Conservation (phyloP, 1,140 invertebrate species). For the Calephelis nemesis region DNA sequence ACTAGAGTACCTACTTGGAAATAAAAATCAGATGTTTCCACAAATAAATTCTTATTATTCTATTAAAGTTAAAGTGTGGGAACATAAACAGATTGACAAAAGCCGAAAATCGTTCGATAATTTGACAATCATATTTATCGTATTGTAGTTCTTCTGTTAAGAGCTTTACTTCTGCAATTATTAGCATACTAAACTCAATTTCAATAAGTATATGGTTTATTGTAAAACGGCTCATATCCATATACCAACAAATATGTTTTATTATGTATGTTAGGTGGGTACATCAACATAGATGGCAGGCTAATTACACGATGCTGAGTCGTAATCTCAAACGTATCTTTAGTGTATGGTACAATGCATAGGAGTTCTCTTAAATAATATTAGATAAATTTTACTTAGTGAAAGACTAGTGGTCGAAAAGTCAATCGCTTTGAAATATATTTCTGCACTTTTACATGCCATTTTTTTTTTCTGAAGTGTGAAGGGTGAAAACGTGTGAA, state of each 20-base stretch:
- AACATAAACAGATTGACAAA: too few species aligned
- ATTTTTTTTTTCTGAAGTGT: too few species aligned
- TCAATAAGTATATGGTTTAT: background rate
- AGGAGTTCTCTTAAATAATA: background rate
- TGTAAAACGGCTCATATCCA: background rate
- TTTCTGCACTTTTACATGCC: too few species aligned
- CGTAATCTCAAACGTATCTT: constrained; percentile 34
- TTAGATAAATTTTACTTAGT: background rate
- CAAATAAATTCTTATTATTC: too few species aligned
- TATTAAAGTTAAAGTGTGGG: too few species aligned
- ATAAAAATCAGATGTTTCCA: too few species aligned
- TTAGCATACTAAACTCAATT: background rate
- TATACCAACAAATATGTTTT: constrained; percentile 24
- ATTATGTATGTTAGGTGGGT: constrained; percentile 19
- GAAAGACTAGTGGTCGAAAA: too few species aligned
- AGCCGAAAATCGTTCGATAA: too few species aligned
- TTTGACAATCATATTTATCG: too few species aligned
- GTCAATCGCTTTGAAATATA: too few species aligned
- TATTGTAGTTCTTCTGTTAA: background rate
- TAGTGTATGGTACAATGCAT: constrained; percentile 22
- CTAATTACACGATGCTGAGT: constrained; percentile 43
- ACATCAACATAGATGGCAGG: constrained; percentile 46
- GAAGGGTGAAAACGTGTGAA: too few species aligned
- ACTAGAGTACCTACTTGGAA: too few species aligned
- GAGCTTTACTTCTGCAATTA: background rate